Base-by-base conservation (phyloP, 2,797 vertebrate species). In the Ctenosaura bakeri region DNA sequence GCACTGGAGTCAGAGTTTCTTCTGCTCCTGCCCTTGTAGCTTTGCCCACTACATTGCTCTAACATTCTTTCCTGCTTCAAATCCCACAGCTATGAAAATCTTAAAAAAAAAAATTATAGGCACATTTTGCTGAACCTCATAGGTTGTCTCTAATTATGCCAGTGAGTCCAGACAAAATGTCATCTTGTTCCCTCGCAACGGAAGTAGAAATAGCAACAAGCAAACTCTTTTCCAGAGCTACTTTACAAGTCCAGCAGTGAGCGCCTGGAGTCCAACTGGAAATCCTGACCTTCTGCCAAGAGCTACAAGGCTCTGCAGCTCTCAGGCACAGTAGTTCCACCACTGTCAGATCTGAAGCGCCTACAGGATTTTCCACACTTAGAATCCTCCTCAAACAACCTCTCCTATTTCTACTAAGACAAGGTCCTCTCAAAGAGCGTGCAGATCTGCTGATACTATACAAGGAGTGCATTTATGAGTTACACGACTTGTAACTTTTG, bases 131-230 rank as follows among this genome's bases (percentile, higher is more conserved):
- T 93, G 90, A 95, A 94, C 52, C 42, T 4, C 0, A 77, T 35
- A 89, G 89, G 89, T 89, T 82, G 1, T n/a, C 71, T 74, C 90
- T 77, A 90, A 66, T 92, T 89, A 71, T 91, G 54, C 89, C 94
- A 92, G 76, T 82, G 69, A 91, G 73, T 35, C 92, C 77, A 87
- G 85, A 94, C 79, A 90, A 92, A 94, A 94, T 95, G 89, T 88
- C 90, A 93, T 93, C 59, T 92, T 91, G 85, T 92, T 93, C 94
- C 93, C 26, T 89, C 91, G 92, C 77, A 80, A 93, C 95, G 91
- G 93, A 94, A 94, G 78, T 73, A 69, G 54, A 88, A 91, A 92
- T 92, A 95, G 86, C 93, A 92, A 92, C 94, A 94, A 96, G 92
- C 85, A 96, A 90, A 74, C 26, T 89, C 85, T 77, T 32, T 84